Conservation (phyloP, 2,113 vertebrate genomes). For the Leucopternis melanops region DNA sequence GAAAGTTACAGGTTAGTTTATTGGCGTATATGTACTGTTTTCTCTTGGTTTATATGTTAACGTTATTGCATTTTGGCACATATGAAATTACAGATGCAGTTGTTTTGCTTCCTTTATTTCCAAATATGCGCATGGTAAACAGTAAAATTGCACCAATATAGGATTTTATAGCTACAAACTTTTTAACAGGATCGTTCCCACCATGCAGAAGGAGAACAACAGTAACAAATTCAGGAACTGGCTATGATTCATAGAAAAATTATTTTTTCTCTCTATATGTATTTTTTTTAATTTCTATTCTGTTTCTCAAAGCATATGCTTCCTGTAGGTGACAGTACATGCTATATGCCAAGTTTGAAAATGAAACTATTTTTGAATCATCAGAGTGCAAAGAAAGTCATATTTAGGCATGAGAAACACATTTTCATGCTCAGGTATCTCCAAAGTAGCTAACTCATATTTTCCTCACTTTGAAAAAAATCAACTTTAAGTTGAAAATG, state of each 20-base stretch:
- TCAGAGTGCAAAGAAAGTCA: background rate
- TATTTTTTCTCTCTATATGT: background rate
- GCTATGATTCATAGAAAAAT: background rate
- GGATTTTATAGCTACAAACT: background rate
- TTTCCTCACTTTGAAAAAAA: background rate
- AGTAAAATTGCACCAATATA: background rate
- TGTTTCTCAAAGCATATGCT: background rate
- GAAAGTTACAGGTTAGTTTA: background rate
- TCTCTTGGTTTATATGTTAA: background rate
- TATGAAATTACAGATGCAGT: background rate
- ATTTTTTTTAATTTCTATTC: background rate
- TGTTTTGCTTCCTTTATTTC: background rate
- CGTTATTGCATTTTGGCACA: background rate
- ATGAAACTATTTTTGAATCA: background rate
- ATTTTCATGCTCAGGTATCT: background rate
- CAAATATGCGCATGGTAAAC: background rate
- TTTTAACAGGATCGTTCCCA: background rate
- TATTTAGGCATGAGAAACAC: background rate
- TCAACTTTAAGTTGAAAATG: background rate
- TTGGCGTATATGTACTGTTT: background rate
- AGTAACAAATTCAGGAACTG: background rate
- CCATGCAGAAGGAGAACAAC: background rate
- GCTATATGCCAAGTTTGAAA: background rate
- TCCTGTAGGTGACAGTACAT: background rate
- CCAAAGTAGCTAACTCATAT: background rate